Evolutionary conservation across 1,140 invertebrate species (phyloP).

Genomic region (Holotrichia oblita): DNA sequence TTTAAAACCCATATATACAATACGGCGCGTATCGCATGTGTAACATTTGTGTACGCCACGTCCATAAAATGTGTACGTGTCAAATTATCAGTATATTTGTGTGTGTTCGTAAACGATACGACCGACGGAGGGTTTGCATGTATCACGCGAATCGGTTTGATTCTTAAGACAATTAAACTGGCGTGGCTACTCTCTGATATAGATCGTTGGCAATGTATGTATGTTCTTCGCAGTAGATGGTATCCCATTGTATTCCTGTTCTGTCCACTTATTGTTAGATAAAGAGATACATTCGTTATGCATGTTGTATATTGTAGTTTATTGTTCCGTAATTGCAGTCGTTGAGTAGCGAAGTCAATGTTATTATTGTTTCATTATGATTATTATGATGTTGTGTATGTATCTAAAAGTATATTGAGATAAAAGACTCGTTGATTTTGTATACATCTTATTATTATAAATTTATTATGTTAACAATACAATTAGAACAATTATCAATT

Average conservation of each 20-base stretch:
- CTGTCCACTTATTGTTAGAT: constrained; percentile 22
- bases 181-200: neutral
- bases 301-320: constrained; percentile 11
- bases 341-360: neutral
- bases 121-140: constrained; percentile 18
- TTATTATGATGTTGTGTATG: constrained; percentile 12
- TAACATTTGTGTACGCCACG: neutral
- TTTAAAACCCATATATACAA: neutral
- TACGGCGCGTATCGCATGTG: neutral
- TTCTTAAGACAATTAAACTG: constrained; percentile 20
- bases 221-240: neutral
- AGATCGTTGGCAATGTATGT: neutral
- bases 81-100: neutral
- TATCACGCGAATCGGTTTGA: neutral
- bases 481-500: too few relatives aligned
- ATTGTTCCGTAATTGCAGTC: constrained; percentile 28
- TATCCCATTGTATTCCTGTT: constrained; percentile 23
- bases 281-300: constrained; percentile 24
- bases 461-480: too few relatives aligned
- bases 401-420: neutral
- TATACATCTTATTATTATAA: too few relatives aligned
- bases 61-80: neutral
- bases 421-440: too few relatives aligned
- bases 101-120: neutral
- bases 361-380: constrained; percentile 1